Conservation (phyloP, 37 sponge, comb jelly and placozoan genomes). For the Axinella damicornis region DNA sequence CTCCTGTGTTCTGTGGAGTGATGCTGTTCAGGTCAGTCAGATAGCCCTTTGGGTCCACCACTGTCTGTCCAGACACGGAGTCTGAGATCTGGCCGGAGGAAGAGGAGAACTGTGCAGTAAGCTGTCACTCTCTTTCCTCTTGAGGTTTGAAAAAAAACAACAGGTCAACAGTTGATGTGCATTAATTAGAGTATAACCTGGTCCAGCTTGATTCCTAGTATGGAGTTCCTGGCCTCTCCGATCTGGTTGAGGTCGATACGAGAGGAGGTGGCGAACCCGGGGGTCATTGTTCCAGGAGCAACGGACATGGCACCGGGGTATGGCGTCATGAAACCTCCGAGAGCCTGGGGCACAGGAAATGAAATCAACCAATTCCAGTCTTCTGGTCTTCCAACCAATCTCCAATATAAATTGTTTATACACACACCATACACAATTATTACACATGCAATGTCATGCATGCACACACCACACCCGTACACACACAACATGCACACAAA, state of each 20-base stretch:
- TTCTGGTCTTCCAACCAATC: no score
- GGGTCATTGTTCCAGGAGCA: conserved; percentile 81
- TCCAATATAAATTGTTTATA: no score
- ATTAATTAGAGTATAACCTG: conserved; percentile 73
- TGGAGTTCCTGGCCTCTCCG: conserved; percentile 96
- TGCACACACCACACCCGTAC: no score
- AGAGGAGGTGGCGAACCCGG: conserved; percentile 80
- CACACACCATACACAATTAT: no score
- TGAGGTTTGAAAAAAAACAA: no score
- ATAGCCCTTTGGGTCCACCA: conserved; percentile 98
- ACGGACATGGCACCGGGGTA: conserved; percentile 65
- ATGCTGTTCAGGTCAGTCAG: conserved; percentile 97
- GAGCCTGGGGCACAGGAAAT: background rate
- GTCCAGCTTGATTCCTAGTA: conserved; percentile 95
- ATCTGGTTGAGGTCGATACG: conserved; percentile 93
- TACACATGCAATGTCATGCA: no score
- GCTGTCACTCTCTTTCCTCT: no score
- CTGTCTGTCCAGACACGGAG: conserved; percentile 97
- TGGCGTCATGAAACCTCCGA: conserved; percentile 70
- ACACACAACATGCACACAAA: no score
- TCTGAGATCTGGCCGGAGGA: conserved; percentile 83
- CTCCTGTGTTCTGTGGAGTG: conserved; percentile 88
- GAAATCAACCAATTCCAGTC: no score
- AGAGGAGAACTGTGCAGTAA: no score
- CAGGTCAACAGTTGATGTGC: no score